Base-by-base conservation (phyloP, 2,888 invertebrate genomes). In the Macrophya annulata region DNA sequence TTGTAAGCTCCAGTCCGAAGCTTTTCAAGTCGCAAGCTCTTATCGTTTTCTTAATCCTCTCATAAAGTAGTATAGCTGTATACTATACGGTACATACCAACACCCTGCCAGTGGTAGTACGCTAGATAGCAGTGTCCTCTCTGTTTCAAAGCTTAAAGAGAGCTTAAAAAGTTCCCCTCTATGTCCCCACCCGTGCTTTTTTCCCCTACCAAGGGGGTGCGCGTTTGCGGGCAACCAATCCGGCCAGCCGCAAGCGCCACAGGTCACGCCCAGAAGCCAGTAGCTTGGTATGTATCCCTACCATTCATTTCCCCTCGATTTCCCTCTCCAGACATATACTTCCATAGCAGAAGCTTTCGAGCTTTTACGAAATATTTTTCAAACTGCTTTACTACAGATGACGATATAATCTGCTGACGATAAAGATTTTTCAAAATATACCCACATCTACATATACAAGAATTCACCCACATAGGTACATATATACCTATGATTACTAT, bases 321-420 rank as follows among this genome's bases (percentile, higher is more conserved):
- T 62, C 81, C 83, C 77, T 74, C 85, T 51, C 84, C 84, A 82
- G 3, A 31, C 25, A 15, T 68, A 71, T 68, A 71, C 83, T 83
- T 83, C n/a, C 65, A 68, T 31, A 48, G 83, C 89, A 88, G 90
- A 89, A 90, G 91, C 92, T 91, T 92, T 90, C 89, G 89, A 90
- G 91, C 91, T 92, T 92, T 92, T 90, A 91, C 89, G 90, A 15
- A 90, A 90, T 55, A 91, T 93, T 93, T 93, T 31, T 93, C 91
- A 89, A 91, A 92, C 91, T 91, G 90, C 91, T 90, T 89, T 88
- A 89, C 89, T 81, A 90, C 90, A 91, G 92, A 91, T 92, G 92
- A 93, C 92, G 91, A 89, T 90, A 91, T 93, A 93, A 93, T 93
- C 92, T 91, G 89, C 91, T 91, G 91, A 91, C 91, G 92, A 93